Base-by-base conservation (phyloP, 2,113 vertebrate genomes). In the Leiothrix lutea region DNA sequence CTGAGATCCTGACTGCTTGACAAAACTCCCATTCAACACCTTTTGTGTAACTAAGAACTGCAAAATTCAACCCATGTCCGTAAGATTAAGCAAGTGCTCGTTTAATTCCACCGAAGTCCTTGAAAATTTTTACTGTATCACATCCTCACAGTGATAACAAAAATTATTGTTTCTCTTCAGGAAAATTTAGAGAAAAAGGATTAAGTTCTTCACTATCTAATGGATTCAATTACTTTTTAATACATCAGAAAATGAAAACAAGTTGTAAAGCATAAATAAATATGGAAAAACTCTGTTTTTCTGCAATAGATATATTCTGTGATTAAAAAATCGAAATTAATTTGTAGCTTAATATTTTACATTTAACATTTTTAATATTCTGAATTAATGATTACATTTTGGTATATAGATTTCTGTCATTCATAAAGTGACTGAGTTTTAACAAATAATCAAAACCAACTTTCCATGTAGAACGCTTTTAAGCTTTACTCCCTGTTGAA, bases 11-110 rank as follows among this genome's bases (percentile, higher is more conserved):
- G 95, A 84, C 92, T 88, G 75, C 82, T 83, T 65, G 82, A 94
- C 95, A 97, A 88, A 97, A 95, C 82, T 97, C 85, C 64, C 51
- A 71, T 94, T 96, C 93, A 95, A 86, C 75, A 86, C 79, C 85
- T 92, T 90, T 92, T 88, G 81, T 95, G 77, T 88, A 67, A 93
- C 60, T 71, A 80, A 96, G 73, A 92, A 91, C 40, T 90, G 75
- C 67, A 81, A 85, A 89, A 96, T 96, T 84, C 91, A 91, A 2
- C 47, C 50, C 80, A 28, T 88, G 79, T 86, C 94, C n/a, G 1
- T 38, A 72, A 80, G 84, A 90, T 81, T 65, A 97, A 71, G 73
- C 61, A 91, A 95, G 74, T 38, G 53, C n/a, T 80, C 11, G 2
- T 87, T 95, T 77, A 85, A 87, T 80, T 86, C 28, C 2, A 0